Evolutionary conservation across 1,140 invertebrate genomes (phyloP), one percentile per base, ranked within the genome.

Genomic region (Panagrolaimus sp.): DNA sequence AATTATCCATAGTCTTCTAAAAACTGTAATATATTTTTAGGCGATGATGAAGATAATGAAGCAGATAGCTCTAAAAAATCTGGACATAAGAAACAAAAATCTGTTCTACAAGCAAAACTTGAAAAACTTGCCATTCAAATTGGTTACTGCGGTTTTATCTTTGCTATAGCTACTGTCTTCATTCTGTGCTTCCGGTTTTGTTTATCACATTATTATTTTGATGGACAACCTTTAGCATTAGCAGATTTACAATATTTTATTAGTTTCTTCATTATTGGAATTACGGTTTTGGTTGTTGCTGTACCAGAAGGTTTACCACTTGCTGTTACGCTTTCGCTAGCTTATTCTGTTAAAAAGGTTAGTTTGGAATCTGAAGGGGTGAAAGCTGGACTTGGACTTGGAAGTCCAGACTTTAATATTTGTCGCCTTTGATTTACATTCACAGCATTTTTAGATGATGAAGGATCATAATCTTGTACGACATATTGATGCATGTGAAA

Each of bases 381-480:
- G n/a, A n/a, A n/a, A n/a, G n/a, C n/a, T n/a, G n/a, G n/a, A n/a
- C n/a, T n/a, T n/a, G n/a, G n/a, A n/a, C n/a, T n/a, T n/a, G n/a
- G n/a, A n/a, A n/a, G n/a, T n/a, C n/a, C n/a, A n/a, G n/a, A n/a
- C n/a, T n/a, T n/a, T n/a, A n/a, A n/a, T n/a, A n/a, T n/a, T n/a
- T n/a, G n/a, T n/a, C n/a, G n/a, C n/a, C 27, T 46, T 65, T 68
- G 70, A 64, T 67, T 70, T n/a, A n/a, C n/a, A n/a, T n/a, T n/a
- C n/a, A n/a, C n/a, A n/a, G 82, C 84, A 9, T 81, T 38, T 96
- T 93, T 97, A 97, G 96, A 97, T 98, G 95, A 98, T 96, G 93
- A 92, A 93, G 87, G 94, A 98, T 85, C 97, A 97, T 88, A 98
- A 98, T 85, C 85, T 98, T 82, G 95, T 98, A 42, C 88, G 95